phyloP scores from a whole-genome alignment of 2,888 invertebrate genomes.

The Pterostichus madidus region DNA sequence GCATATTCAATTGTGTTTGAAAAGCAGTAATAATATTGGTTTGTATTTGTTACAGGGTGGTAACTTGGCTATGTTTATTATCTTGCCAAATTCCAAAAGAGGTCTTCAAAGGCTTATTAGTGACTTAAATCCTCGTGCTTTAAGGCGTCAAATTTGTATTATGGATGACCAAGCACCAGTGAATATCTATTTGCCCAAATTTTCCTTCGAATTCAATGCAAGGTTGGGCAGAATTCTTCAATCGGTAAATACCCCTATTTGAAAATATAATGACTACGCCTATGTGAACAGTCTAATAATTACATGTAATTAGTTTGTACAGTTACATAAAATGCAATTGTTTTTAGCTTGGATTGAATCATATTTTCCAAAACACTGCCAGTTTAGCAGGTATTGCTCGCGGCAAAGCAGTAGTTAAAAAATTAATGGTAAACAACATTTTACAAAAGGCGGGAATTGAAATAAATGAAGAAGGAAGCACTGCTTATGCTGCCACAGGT shows the following conservation, averaged over 20 bases:
- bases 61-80: constrained; percentile 86
- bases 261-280: constrained; percentile 67
- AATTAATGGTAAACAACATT: constrained; percentile 78
- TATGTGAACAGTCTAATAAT: background rate
- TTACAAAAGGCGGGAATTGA: constrained; percentile 88
- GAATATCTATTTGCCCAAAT: constrained; percentile 85
- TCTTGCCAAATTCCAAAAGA: constrained; percentile 83
- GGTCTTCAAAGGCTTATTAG: constrained; percentile 82
- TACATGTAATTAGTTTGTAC: background rate
- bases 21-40: background rate
- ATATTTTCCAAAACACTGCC: constrained; percentile 86
- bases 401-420: constrained; percentile 75
- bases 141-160: constrained; percentile 80
- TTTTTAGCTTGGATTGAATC: constrained; percentile 84
- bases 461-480: constrained; percentile 87
- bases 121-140: constrained; percentile 79
- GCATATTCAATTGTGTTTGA: background rate
- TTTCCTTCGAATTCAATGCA: constrained; percentile 85
- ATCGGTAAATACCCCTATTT: constrained; percentile 77
- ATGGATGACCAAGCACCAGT: constrained; percentile 81
- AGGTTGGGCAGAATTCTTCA: constrained; percentile 81
- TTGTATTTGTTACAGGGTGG: constrained; percentile 80
- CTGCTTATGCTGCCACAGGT: constrained; percentile 86
- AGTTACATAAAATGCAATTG: constrained; percentile 5
- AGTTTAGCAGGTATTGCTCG: constrained; percentile 85